Evolutionary conservation across 2,113 vertebrate genomes (phyloP), one percentile per base, ranked within the genome.

Genomic region (Myodes glareolus): DNA sequence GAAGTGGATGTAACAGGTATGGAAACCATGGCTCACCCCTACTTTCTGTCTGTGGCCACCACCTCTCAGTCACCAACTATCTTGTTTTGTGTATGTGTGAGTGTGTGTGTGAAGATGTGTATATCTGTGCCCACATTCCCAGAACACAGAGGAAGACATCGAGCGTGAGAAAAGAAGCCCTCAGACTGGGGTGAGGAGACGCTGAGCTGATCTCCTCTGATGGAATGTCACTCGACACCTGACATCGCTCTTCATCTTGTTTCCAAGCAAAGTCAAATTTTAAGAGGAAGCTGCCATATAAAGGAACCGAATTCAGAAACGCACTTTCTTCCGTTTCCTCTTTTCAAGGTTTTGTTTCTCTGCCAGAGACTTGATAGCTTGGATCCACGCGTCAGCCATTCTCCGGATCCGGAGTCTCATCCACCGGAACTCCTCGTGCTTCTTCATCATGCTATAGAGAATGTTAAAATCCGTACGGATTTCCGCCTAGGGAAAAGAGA

Each of bases 371-470:
- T 99, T 99, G 93, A 99, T 98, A 75, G 99, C 99, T 42, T 99
- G 98, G 97, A 99, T 99, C 99, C 99, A 99, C 0, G 99, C 99
- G 86, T 99, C 99, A 16, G 99, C 99, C 99, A 99, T 99, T 80
- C 99, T 98, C 90, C 99, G 98, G 98, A 99, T 99, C 95, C 99
- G 98, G 91, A 99, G 95, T 98, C 99, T 99, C 99, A 99, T 99
- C 99, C 99, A 99, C 89, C 99, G 99, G 94, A 99, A 99, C 94
- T 99, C 99, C 98, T 99, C 99, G 0, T 99, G 99, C 85, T 99
- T 99, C 1, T 99, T 99, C 99, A 99, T 99, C 98, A 99, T 99
- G 63, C 98, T 99, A 97, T 99, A 99, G 88, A 99, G 99, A 98
- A 99, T 99, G 63, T 99, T 99, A 23, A 99, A 99, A 97, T 99